phyloP scores from a whole-genome alignment of 2,113 vertebrate genomes.

The Archocentrus centrarchus region DNA sequence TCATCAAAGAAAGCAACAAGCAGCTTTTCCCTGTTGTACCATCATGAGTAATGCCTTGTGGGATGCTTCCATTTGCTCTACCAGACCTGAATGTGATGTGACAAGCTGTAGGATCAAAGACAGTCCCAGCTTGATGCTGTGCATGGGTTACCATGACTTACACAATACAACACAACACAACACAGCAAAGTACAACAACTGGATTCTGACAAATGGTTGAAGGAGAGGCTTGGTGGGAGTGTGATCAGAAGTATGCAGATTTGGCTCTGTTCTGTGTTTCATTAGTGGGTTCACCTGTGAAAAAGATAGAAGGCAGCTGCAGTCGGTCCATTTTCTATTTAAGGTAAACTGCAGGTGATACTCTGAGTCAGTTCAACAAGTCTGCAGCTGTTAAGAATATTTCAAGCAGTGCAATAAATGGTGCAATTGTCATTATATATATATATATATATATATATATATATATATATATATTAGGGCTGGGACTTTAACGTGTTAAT shows the following conservation, averaged over 20 bases:
- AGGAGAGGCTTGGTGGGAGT: neutral
- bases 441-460: too few species aligned
- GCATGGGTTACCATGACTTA: constrained; percentile 8
- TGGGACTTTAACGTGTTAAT: too few species aligned
- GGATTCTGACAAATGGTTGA: constrained; percentile 18
- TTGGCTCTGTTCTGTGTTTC: neutral
- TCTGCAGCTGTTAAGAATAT: neutral
- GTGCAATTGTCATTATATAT: neutral
- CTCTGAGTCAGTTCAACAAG: neutral
- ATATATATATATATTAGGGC: too few species aligned
- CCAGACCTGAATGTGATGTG: constrained; percentile 54
- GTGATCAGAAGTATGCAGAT: constrained; percentile 3
- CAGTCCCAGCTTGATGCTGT: constrained; percentile 23
- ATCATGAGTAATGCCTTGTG: constrained; percentile 63
- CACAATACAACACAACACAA: neutral
- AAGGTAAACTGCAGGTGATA: neutral
- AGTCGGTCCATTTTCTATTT: neutral
- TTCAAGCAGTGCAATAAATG: neutral
- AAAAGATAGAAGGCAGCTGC: neutral
- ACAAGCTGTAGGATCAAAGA: constrained; percentile 63
- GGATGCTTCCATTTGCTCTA: constrained; percentile 56
- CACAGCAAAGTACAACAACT: constrained; percentile 19
- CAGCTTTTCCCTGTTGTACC: constrained; percentile 57
- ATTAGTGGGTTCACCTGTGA: constrained; percentile 4
- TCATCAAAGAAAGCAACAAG: constrained; percentile 69